These are phyloP conservation scores for Antedon bifida DNA, from an alignment of 35 echinoderm and acorn worm species.

Conservation along the genomic window DNA sequence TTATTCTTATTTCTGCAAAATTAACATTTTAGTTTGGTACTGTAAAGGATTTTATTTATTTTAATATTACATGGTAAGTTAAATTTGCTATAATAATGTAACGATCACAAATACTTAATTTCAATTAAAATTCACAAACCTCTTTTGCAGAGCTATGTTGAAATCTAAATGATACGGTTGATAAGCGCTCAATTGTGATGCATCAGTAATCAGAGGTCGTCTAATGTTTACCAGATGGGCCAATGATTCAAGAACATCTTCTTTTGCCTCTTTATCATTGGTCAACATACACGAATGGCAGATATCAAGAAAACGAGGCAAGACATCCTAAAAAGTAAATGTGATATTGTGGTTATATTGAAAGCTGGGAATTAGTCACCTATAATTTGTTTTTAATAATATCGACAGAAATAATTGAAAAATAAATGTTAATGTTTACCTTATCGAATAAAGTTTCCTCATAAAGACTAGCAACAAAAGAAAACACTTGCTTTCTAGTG, in stretches of 20 bases:
- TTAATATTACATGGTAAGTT: no score
- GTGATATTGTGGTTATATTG: background rate
- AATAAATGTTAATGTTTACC: no score
- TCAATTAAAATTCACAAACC: slow-evolving; percentile 5
- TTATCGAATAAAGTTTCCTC: no score
- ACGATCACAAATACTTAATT: background rate
- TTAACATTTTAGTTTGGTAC: no score
- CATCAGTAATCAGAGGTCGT: slow-evolving; percentile 5
- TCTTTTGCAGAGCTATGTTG: slow-evolving; percentile 35
- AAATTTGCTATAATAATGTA: no score
- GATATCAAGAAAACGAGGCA: slow-evolving; percentile 27
- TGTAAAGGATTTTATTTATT: no score
- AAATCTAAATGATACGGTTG: slow-evolving; percentile 47
- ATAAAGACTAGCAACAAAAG: slow-evolving; percentile 14
- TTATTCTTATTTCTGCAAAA: background rate
- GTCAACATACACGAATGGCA: slow-evolving; percentile 23
- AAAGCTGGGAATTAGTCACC: no score
- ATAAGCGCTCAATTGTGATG: slow-evolving; percentile 8
- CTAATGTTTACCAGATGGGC: slow-evolving; percentile 29
- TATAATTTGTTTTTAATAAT: no score
- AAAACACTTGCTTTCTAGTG: slow-evolving; percentile 7
- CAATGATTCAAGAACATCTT: slow-evolving; percentile 42
- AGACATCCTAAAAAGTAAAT: slow-evolving; percentile 29
- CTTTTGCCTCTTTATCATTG: background rate
- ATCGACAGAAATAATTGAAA: no score